Percentiles rank a stretch among this genome's conserved stretches.
Conservation (phyloP, 2,888 invertebrate genomes). For the Chrysomela aeneicollis region DNA sequence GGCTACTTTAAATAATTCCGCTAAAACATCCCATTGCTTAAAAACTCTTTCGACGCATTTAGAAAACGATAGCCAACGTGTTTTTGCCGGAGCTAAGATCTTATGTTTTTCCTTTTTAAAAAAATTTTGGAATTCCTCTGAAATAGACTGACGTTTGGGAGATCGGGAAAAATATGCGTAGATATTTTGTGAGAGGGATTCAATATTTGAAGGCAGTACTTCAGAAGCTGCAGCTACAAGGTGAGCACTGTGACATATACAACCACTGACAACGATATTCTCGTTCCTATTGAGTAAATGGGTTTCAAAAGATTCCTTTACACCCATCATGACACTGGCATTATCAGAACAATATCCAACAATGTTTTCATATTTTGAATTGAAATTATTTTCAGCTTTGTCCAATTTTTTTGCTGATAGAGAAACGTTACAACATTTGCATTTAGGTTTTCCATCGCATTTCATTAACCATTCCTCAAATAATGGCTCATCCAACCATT, state of each 20-base stretch:
- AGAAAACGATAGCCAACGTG: slow-evolving; percentile 31
- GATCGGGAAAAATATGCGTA: slow-evolving; percentile 32
- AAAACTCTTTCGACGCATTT: slow-evolving; percentile 33
- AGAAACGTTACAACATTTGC: too few relatives aligned
- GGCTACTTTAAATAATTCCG: slow-evolving; percentile 18
- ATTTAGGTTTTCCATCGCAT: too few relatives aligned
- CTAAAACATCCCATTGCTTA: slow-evolving; percentile 29
- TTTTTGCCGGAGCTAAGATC: slow-evolving; percentile 30
- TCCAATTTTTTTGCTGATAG: too few relatives aligned
- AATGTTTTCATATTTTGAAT: too few relatives aligned
- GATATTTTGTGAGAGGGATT: too few relatives aligned
- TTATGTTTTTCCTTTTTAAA: slow-evolving; percentile 23
- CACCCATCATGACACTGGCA: slow-evolving; percentile 28
- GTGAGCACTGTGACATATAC: slow-evolving; percentile 31
- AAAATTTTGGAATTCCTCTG: slow-evolving; percentile 33
- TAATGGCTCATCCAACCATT: too few relatives aligned
- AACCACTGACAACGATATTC: slow-evolving; percentile 26
- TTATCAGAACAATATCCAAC: slow-evolving; percentile 31
- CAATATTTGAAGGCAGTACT: too few relatives aligned
- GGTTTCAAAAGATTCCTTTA: slow-evolving; percentile 31
- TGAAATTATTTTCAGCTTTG: too few relatives aligned
- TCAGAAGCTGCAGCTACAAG: too few relatives aligned
- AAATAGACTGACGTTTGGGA: slow-evolving; percentile 33
- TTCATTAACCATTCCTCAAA: too few relatives aligned
- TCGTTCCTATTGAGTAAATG: slow-evolving; percentile 24